These are phyloP conservation scores for Abrostola triplasia DNA, from an alignment of 2,888 invertebrate species.

Conservation along the genomic window DNA sequence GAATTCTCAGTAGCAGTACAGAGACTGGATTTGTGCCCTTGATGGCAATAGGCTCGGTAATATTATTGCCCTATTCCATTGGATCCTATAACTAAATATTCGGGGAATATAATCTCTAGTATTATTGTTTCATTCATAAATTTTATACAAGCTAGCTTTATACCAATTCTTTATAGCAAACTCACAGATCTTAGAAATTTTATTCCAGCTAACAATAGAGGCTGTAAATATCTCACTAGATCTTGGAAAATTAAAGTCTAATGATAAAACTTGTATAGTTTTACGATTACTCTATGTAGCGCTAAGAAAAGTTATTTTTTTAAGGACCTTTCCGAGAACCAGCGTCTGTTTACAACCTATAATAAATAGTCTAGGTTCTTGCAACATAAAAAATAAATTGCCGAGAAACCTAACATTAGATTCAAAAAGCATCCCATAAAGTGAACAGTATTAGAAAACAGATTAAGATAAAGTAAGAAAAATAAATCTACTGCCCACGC, in stretches of 20 bases:
- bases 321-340: conserved; percentile 30
- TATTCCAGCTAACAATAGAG: not conserved
- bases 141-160: no score
- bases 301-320: conserved; percentile 39
- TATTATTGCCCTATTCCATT: no score
- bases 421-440: conserved; percentile 66
- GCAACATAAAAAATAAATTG: conserved; percentile 49
- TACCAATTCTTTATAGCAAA: not conserved
- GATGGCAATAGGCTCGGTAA: no score
- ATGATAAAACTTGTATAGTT: conserved; percentile 21
- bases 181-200: not conserved
- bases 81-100: no score
- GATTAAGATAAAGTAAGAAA: conserved; percentile 67
- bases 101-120: no score
- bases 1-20: no score
- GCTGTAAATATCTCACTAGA: conserved; percentile 8
- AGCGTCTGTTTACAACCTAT: conserved; percentile 38
- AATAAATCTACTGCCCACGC: conserved; percentile 79
- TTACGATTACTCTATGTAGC: conserved; percentile 17
- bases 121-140: no score
- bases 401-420: conserved; percentile 52
- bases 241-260: conserved; percentile 33
- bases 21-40: no score
- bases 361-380: conserved; percentile 47
- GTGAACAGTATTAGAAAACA: conserved; percentile 70